A percentile compares a stretch with the other conserved stretches of the same genome.
Evolutionary conservation across 2,888 invertebrate genomes (phyloP).

Genomic region (Cordilura impudica): DNA sequence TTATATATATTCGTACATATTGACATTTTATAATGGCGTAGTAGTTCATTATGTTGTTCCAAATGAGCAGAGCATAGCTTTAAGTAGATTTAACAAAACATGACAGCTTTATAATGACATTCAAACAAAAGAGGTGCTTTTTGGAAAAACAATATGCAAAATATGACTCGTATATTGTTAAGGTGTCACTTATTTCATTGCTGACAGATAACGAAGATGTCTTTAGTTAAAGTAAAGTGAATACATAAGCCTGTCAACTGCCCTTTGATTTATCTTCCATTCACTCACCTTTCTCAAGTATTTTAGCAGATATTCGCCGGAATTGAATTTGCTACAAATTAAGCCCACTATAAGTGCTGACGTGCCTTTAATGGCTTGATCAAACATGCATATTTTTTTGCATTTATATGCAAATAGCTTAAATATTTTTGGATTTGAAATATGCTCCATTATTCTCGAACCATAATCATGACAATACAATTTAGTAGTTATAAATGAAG

Average conservation of each 20-base stretch:
- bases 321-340: no score
- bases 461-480: slow-evolving; percentile 2
- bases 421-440: slow-evolving; percentile 19
- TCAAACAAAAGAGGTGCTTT: slow-evolving; percentile 7
- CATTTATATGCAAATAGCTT: slow-evolving; percentile 44
- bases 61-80: no score
- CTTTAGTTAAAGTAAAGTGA: no score
- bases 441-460: not conserved
- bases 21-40: not conserved
- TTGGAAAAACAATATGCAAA: not conserved
- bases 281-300: no score
- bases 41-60: no score
- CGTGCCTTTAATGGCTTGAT: no score
- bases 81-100: slow-evolving; percentile 40
- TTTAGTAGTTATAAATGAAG: slow-evolving; percentile 3
- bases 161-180: not conserved
- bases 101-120: slow-evolving; percentile 44
- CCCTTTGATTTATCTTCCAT: no score
- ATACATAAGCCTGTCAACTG: no score
- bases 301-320: no score
- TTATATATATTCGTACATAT: slow-evolving; percentile 24
- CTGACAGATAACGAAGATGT: no score
- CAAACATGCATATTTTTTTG: slow-evolving; percentile 14
- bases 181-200: no score
- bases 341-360: no score